phyloP scores from a whole-genome alignment of 2,113 vertebrate species.

The Pungitius pungitius region DNA sequence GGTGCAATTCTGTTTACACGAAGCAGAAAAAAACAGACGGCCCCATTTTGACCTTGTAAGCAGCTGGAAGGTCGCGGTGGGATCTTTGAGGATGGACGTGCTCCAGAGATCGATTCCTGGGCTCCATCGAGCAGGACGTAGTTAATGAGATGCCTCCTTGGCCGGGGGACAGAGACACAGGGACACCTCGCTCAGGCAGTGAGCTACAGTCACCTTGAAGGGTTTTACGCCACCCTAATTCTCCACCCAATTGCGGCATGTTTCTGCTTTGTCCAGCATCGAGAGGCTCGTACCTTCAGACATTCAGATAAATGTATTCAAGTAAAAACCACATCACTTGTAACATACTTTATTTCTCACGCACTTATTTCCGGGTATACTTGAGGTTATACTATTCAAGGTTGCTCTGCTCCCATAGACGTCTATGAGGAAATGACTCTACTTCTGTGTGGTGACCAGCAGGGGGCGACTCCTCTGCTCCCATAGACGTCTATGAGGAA shows the following conservation, averaged over 20 bases:
- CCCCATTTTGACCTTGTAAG: constrained; percentile 33
- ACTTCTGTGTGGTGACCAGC: too few relatives aligned
- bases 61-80: constrained; percentile 7
- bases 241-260: constrained; percentile 3
- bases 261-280: constrained; percentile 17
- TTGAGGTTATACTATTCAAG: too few relatives aligned
- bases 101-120: constrained; percentile 37
- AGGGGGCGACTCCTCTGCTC: too few relatives aligned
- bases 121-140: constrained; percentile 29
- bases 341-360: too few relatives aligned
- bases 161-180: constrained; percentile 13
- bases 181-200: constrained; percentile 26
- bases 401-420: too few relatives aligned
- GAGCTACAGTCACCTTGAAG: constrained; percentile 45
- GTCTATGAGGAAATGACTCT: too few relatives aligned
- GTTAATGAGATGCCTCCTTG: constrained; percentile 14
- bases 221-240: constrained; percentile 21
- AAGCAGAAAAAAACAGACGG: not conserved
- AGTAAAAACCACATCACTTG: not conserved
- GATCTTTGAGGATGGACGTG: constrained; percentile 23
- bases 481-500: too few relatives aligned
- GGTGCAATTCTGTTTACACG: not conserved
- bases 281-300: too few relatives aligned
- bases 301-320: not conserved
- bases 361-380: too few relatives aligned